Conservation (phyloP, 2,113 vertebrate genomes). For the Melanotaenia duboulayi region DNA sequence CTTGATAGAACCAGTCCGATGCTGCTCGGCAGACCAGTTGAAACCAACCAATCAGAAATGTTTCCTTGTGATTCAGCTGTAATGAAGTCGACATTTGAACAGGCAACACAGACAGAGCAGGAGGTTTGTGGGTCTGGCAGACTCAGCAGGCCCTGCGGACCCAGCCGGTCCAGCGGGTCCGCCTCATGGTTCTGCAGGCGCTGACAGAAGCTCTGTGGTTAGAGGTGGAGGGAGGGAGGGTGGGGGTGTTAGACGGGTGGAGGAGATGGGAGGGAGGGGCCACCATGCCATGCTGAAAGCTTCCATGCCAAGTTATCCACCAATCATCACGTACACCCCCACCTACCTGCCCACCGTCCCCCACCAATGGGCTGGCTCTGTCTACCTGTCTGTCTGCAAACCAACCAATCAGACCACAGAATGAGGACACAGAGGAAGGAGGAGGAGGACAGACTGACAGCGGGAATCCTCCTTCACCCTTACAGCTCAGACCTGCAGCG, state of each 20-base stretch:
- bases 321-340: slow-evolving; percentile 61
- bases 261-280: slow-evolving; percentile 3
- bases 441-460: slow-evolving; percentile 35
- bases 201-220: slow-evolving; percentile 13
- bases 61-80: too few relatives aligned
- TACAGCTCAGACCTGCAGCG: slow-evolving; percentile 38
- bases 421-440: slow-evolving; percentile 65
- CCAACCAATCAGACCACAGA: slow-evolving; percentile 82
- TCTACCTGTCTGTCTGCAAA: slow-evolving; percentile 85
- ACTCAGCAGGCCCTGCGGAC: not conserved
- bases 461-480: slow-evolving; percentile 11
- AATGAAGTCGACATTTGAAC: too few relatives aligned
- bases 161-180: too few relatives aligned
- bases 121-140: not conserved
- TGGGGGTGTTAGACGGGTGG: slow-evolving; percentile 28
- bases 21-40: too few relatives aligned
- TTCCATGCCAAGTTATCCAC: slow-evolving; percentile 78
- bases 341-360: slow-evolving; percentile 85
- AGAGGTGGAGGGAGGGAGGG: slow-evolving; percentile 9
- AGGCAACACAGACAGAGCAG: not conserved
- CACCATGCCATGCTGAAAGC: slow-evolving; percentile 80
- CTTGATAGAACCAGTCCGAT: too few relatives aligned
- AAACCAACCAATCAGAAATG: too few relatives aligned
- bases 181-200: not conserved
- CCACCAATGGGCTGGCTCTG: slow-evolving; percentile 78